A percentile compares a stretch with the other conserved stretches of the same genome.
Evolutionary conservation across 2,888 invertebrate species (phyloP).

Genomic region (Acanthopleura granulata): DNA sequence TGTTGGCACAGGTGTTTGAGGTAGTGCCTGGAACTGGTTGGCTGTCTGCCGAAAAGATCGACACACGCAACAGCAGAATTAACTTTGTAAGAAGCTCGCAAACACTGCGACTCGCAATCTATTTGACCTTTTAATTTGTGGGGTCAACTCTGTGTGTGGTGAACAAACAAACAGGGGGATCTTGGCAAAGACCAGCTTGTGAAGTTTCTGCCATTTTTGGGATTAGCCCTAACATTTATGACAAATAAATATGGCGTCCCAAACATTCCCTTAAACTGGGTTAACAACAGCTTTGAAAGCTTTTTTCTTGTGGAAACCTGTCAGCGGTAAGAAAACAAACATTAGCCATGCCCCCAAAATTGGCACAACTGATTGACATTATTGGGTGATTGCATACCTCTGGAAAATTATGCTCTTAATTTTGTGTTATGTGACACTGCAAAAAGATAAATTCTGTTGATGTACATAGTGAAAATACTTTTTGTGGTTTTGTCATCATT

Average conservation of each 20-base stretch:
- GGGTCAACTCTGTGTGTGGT: neutral
- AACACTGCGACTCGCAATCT: neutral
- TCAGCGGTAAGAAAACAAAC: too few species aligned
- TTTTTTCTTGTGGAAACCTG: too few species aligned
- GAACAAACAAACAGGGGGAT: neutral
- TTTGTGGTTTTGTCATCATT: too few species aligned
- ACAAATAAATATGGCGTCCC: neutral
- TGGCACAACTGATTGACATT: too few species aligned
- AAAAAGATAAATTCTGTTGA: neutral
- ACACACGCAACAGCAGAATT: neutral
- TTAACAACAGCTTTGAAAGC: too few species aligned
- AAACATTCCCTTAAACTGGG: too few species aligned
- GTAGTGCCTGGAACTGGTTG: neutral
- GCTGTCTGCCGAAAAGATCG: neutral
- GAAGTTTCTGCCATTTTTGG: constrained; percentile 7
- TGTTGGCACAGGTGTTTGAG: neutral
- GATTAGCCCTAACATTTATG: constrained; percentile 10
- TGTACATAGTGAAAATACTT: too few species aligned
- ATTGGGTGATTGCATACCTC: too few species aligned
- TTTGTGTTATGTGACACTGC: neutral
- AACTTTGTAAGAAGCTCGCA: neutral
- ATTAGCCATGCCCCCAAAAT: too few species aligned
- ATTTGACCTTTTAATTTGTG: constrained; percentile 17
- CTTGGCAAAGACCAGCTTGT: neutral
- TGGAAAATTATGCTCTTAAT: too few species aligned